Evolutionary conservation across 2,888 invertebrate genomes (phyloP).

Genomic region (Zonitis immaculata): DNA sequence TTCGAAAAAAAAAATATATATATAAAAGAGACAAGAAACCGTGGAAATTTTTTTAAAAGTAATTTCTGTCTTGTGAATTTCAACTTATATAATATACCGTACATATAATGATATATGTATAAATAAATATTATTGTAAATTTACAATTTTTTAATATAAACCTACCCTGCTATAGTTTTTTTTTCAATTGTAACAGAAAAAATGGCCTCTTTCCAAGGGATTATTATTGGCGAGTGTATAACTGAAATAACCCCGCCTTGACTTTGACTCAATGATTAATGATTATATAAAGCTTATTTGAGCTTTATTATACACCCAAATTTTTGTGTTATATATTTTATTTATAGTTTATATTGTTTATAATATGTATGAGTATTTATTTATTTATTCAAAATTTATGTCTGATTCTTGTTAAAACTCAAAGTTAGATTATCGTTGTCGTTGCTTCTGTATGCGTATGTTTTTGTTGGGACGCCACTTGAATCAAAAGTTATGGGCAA

Average conservation of each 20-base stretch:
- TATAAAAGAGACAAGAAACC: background rate
- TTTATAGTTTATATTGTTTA: too few species aligned
- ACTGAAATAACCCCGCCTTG: slow-evolving; percentile 49
- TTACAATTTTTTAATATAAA: slow-evolving; percentile 21
- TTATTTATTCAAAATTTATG: too few species aligned
- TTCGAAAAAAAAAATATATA: too few species aligned
- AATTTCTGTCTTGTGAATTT: slow-evolving; percentile 51
- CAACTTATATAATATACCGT: slow-evolving; percentile 46
- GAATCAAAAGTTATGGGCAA: slow-evolving; percentile 50
- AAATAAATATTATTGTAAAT: slow-evolving; percentile 51
- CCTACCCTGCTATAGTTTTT: background rate
- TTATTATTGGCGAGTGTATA: slow-evolving; percentile 57
- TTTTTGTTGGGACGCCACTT: slow-evolving; percentile 42
- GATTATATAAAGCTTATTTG: too few species aligned
- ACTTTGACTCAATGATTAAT: slow-evolving; percentile 59
- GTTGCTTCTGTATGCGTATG: slow-evolving; percentile 19
- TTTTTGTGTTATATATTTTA: too few species aligned
- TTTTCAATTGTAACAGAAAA: slow-evolving; percentile 31
- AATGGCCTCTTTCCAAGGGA: slow-evolving; percentile 55
- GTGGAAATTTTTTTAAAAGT: slow-evolving; percentile 20
- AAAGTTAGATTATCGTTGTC: slow-evolving; percentile 9
- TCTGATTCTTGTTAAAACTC: slow-evolving; percentile 25
- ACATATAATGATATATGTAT: slow-evolving; percentile 50
- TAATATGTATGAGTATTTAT: too few species aligned
- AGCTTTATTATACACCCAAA: too few species aligned